Percentiles rank a stretch among this genome's conserved stretches.
These are phyloP conservation scores for Drosophila monieri DNA, from an alignment of 2,888 invertebrate species.

Conservation along the genomic window DNA sequence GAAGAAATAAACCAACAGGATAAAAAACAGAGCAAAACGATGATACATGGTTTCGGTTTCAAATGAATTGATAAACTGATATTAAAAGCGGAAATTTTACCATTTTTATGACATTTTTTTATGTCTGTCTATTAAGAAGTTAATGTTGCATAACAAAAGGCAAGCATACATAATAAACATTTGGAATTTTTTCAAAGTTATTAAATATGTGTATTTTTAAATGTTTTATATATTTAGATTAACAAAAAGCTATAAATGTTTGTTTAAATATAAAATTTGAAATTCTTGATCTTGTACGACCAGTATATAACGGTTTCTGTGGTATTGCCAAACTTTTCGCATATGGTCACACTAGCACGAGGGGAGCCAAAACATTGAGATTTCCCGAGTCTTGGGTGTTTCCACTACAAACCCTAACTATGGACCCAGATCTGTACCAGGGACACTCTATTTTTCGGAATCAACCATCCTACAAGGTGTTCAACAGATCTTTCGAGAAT, in stretches of 20 bases:
- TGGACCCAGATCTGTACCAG: slow-evolving; percentile 34
- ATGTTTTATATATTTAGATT: not conserved
- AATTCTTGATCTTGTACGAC: not conserved
- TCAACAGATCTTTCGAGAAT: slow-evolving; percentile 75
- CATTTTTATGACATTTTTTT: not conserved
- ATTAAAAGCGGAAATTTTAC: not conserved
- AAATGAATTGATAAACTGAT: not conserved
- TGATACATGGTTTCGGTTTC: slow-evolving; percentile 37
- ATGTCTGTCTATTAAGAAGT: slow-evolving; percentile 12
- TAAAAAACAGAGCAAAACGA: slow-evolving; percentile 1
- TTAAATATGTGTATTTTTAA: not conserved
- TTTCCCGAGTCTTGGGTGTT: not conserved
- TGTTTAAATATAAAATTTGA: not conserved
- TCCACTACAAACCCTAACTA: not conserved
- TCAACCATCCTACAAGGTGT: slow-evolving; percentile 72
- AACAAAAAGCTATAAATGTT: not conserved
- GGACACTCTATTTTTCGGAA: slow-evolving; percentile 56
- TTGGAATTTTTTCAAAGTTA: not conserved
- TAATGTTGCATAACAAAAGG: slow-evolving; percentile 49
- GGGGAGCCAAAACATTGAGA: not conserved
- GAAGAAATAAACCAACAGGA: slow-evolving; percentile 5
- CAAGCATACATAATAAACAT: not conserved
- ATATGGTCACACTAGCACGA: not conserved
- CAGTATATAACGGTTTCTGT: not conserved
- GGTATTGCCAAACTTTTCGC: not conserved